Evolutionary conservation across 2,113 vertebrate species (phyloP).

Genomic region (Catharus bicknelli): DNA sequence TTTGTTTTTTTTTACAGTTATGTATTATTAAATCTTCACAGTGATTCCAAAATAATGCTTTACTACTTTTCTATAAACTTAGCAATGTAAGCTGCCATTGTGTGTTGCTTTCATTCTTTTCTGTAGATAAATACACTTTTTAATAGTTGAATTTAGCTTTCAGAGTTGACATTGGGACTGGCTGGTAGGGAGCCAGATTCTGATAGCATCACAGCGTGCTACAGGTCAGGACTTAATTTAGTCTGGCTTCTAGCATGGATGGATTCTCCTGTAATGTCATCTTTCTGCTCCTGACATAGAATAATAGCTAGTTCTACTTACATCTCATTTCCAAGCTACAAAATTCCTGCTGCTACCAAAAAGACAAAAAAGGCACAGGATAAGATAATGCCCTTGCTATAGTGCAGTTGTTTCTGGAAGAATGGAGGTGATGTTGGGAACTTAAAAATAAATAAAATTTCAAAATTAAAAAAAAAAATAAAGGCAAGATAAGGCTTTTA

Average conservation of each 20-base stretch:
- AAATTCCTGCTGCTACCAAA: background rate
- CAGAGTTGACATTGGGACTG: background rate
- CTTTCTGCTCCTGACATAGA: conserved; percentile 8
- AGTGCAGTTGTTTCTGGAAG: background rate
- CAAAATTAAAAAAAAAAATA: too few species aligned
- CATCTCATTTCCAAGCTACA: conserved; percentile 13
- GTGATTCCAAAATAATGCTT: background rate
- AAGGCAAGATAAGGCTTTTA: background rate
- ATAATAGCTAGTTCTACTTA: conserved; percentile 50
- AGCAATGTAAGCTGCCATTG: background rate
- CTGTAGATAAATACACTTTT: background rate
- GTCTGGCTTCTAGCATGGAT: background rate
- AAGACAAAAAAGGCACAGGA: background rate
- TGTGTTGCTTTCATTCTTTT: background rate
- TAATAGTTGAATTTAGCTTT: background rate
- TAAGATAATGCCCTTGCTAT: background rate
- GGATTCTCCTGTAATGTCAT: conserved; percentile 25
- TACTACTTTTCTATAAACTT: background rate
- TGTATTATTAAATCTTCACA: background rate
- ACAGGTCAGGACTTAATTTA: conserved; percentile 34
- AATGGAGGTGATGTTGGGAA: background rate
- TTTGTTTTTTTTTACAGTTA: background rate
- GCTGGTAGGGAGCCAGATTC: background rate
- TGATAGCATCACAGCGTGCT: background rate
- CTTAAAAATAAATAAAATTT: background rate